These are phyloP conservation scores for Gila orcuttii DNA, from an alignment of 2,113 vertebrate genomes.

Conservation along the genomic window DNA sequence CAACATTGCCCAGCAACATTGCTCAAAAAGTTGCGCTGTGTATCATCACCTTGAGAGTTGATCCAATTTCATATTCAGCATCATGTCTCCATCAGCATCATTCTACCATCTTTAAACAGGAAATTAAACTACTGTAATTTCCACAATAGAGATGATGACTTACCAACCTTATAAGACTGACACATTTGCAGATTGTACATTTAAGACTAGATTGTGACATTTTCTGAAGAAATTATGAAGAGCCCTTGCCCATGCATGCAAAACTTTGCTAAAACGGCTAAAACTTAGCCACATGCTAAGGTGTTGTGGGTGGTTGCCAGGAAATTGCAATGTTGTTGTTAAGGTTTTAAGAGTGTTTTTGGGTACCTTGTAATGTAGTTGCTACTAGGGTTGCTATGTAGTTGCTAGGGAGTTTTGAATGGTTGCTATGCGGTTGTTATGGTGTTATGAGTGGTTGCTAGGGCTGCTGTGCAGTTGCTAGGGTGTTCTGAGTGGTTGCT, in stretches of 20 bases:
- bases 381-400: too few relatives aligned
- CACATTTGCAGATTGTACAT: neutral
- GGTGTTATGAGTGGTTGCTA: neutral
- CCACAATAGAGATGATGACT: neutral
- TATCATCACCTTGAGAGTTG: neutral
- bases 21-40: too few relatives aligned
- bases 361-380: too few relatives aligned
- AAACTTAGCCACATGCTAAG: too few relatives aligned
- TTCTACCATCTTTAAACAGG: neutral
- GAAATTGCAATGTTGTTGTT: too few relatives aligned
- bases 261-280: too few relatives aligned
- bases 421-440: neutral
- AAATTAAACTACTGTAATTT: neutral
- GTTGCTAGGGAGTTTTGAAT: neutral
- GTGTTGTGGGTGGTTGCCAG: too few relatives aligned
- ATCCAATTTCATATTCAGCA: neutral
- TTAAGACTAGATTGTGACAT: neutral
- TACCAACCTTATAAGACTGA: neutral
- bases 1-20: too few relatives aligned
- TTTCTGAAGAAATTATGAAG: neutral
- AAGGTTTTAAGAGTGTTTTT: too few relatives aligned
- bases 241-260: too few relatives aligned
- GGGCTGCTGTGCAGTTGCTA: neutral
- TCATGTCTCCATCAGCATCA: neutral
- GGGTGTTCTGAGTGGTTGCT: neutral